phyloP scores from a whole-genome alignment of 2,888 invertebrate genomes.

The Sthenelais limicola region DNA sequence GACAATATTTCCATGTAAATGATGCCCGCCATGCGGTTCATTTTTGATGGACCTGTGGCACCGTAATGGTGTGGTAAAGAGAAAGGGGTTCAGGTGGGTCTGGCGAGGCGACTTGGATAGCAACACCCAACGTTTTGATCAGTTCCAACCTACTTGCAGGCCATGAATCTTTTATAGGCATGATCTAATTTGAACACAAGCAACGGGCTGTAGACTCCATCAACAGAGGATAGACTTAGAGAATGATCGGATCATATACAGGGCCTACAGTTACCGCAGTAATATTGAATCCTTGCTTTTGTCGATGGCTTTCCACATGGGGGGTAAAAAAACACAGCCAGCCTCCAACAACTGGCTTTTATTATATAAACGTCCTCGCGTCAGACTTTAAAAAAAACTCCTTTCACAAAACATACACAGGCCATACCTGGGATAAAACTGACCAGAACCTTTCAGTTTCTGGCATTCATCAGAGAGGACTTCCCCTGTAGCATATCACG shows the following conservation, averaged over 20 bases:
- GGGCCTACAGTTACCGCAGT: too few species aligned
- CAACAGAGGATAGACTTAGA: slow-evolving; percentile 11
- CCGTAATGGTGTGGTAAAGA: slow-evolving; percentile 1
- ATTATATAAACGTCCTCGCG: too few species aligned
- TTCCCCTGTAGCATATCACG: too few species aligned
- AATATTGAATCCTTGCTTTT: too few species aligned
- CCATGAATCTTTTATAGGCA: slow-evolving; percentile 20
- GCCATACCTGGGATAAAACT: too few species aligned
- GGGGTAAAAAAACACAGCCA: too few species aligned
- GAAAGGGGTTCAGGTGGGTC: background rate
- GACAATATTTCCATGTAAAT: slow-evolving; percentile 29
- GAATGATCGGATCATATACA: background rate
- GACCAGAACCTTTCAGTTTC: too few species aligned
- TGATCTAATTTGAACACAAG: slow-evolving; percentile 36
- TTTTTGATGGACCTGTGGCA: background rate
- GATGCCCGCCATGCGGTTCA: slow-evolving; percentile 20
- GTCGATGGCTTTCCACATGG: too few species aligned
- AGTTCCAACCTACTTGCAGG: slow-evolving; percentile 7
- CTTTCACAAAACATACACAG: too few species aligned
- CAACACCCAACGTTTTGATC: slow-evolving; percentile 14
- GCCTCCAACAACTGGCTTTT: too few species aligned
- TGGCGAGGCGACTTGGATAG: background rate
- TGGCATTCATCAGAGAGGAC: too few species aligned
- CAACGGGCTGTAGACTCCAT: slow-evolving; percentile 25
- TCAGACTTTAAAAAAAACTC: too few species aligned